phyloP scores from a whole-genome alignment of 92 coral and sea anemone species.

The Porites cylindrica region DNA sequence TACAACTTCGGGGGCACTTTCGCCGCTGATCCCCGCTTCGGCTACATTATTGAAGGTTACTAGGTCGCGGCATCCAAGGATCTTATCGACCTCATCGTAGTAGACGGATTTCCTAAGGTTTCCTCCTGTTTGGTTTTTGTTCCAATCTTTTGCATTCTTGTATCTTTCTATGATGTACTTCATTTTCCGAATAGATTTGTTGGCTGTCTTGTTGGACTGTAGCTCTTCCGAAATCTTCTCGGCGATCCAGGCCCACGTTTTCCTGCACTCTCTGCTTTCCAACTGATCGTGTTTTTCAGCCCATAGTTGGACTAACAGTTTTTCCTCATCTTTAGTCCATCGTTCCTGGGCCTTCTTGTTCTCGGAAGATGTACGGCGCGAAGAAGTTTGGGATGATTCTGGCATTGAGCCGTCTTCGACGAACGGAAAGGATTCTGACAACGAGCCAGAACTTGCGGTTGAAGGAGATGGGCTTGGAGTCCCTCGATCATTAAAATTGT shows the following conservation, averaged over 20 bases:
- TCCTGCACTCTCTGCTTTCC: background rate
- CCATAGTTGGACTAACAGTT: slow-evolving; percentile 53
- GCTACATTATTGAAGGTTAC: slow-evolving; percentile 33
- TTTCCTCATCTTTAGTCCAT: slow-evolving; percentile 50
- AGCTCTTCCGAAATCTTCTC: background rate
- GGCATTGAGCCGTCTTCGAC: background rate
- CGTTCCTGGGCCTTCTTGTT: slow-evolving; percentile 30
- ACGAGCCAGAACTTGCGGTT: background rate
- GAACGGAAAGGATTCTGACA: background rate
- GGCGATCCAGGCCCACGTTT: background rate
- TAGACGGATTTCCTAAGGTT: slow-evolving; percentile 29
- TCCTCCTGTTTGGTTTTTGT: too few species aligned
- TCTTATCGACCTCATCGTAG: slow-evolving; percentile 35
- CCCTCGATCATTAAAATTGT: background rate
- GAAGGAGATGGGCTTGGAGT: slow-evolving; percentile 3
- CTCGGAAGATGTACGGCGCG: background rate
- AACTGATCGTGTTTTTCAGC: slow-evolving; percentile 42
- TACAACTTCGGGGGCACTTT: background rate
- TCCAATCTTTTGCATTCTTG: too few species aligned
- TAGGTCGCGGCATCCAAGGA: slow-evolving; percentile 22
- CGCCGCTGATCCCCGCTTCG: slow-evolving; percentile 7
- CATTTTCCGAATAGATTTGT: slow-evolving; percentile 11
- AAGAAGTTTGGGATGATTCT: background rate
- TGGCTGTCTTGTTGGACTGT: slow-evolving; percentile 2
- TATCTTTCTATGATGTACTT: too few species aligned